phyloP scores from a whole-genome alignment of 2,113 vertebrate species.

The Petaurus breviceps region DNA sequence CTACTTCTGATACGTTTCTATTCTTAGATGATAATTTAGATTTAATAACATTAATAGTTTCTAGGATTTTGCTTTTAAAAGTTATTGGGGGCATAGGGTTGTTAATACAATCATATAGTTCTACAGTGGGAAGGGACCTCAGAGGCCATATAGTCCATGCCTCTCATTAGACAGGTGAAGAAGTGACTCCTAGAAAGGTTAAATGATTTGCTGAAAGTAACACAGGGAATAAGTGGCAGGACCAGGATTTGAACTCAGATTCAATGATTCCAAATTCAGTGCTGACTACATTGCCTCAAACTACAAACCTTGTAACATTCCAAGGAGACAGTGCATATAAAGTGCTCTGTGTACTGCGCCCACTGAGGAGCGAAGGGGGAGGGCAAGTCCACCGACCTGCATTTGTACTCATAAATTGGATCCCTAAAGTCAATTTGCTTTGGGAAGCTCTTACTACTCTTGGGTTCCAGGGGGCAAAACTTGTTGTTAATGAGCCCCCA shows the following conservation, averaged over 20 bases:
- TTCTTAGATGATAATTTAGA: neutral
- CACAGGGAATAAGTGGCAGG: neutral
- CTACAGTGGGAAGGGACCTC: neutral
- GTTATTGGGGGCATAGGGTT: neutral
- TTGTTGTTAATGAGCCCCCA: neutral
- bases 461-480: neutral
- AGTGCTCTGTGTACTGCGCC: neutral
- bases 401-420: neutral
- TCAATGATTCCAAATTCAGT: neutral
- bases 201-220: neutral
- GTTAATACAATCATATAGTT: neutral
- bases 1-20: neutral
- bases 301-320: neutral
- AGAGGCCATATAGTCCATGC: neutral
- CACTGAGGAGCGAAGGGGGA: too few relatives aligned
- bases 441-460: neutral
- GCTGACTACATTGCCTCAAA: neutral
- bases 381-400: neutral
- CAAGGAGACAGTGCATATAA: neutral
- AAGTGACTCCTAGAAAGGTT: neutral
- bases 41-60: neutral
- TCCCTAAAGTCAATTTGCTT: neutral
- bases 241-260: neutral
- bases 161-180: neutral
- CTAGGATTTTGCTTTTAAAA: neutral